phyloP scores from a whole-genome alignment of 1,140 invertebrate species.

The Drosophila baimaii region DNA sequence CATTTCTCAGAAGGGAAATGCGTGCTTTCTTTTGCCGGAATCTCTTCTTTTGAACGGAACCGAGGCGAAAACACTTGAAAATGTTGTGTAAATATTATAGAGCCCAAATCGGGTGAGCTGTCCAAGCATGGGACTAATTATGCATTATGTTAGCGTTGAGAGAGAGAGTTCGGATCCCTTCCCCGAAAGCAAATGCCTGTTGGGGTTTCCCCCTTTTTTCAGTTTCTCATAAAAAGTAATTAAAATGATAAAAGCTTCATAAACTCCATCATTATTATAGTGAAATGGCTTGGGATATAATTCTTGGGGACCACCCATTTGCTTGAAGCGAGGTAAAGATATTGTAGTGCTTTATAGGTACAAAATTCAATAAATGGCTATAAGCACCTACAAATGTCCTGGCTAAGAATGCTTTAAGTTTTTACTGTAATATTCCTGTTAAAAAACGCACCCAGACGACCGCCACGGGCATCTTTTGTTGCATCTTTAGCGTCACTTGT shows the following conservation, averaged over 20 bases:
- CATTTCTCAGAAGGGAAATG: constrained; percentile 63
- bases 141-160: constrained; percentile 64
- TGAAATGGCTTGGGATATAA: constrained; percentile 35
- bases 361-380: too few species aligned
- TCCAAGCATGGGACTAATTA: constrained; percentile 58
- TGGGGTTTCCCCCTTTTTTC: not conserved
- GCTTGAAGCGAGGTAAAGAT: not conserved
- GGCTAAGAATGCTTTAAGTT: not conserved
- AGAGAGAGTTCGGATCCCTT: constrained; percentile 29
- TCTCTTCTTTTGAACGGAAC: constrained; percentile 30
- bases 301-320: constrained; percentile 1
- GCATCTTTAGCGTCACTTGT: constrained; percentile 34
- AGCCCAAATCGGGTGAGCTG: constrained; percentile 29
- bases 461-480: constrained; percentile 23
- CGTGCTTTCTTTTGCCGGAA: constrained; percentile 61
- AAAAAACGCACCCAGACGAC: constrained; percentile 12
- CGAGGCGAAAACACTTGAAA: constrained; percentile 58
- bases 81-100: constrained; percentile 68
- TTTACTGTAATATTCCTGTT: not conserved
- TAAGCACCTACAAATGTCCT: too few species aligned
- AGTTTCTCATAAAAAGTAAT: constrained; percentile 3
- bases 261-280: constrained; percentile 3
- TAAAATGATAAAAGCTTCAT: constrained; percentile 53
- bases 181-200: constrained; percentile 4
- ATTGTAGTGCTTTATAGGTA: not conserved